Base-by-base conservation (phyloP, 2,797 vertebrate species). In the Ambastaia sidthimunki region DNA sequence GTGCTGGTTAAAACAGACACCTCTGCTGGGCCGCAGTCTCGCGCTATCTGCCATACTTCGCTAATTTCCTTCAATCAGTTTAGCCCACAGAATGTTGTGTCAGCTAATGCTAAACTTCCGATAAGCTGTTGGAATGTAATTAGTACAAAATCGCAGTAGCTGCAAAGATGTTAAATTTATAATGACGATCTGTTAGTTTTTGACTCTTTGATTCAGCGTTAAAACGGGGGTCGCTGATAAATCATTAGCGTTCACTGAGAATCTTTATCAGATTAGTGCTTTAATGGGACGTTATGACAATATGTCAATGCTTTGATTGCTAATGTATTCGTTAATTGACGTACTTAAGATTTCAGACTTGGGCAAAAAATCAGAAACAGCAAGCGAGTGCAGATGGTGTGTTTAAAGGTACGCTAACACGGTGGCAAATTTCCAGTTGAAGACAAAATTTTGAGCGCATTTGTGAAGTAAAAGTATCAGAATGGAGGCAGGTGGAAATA, bases 111-210 rank as follows among this genome's bases (percentile, higher is more conserved):
- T 72, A 72, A 80, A 73, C 70, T 80, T 73, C 23, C 13, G 78
- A 73, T 80, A 67, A 80, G 50, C 78, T 48, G 23, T 31, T 59
- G 50, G 60, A 67, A 57, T 73, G 70, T 67, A 73, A 80, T 80
- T 73, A 78, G 68, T 23, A 19, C 23, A 18, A 13, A 73, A 73
- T 66, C 60, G 16, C 15, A 10, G 25, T 72, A 44, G 41, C 28
- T 37, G 44, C 25, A n/a, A 71, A 78, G 44, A 23, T 34, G 55
- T 18, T 52, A 23, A 52, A 67, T 55, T 67, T 9, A 55, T 67
- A 67, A 57, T 28, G 47, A 37, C 52, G 68, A 19, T 28, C 34
- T 57, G 10, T 23, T 25, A 9, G 37, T 55, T 55, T 65, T 72
- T 15, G 13, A 72, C 60, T 65, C 48, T 28, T 34, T 72, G n/a